A percentile compares a stretch with the other conserved stretches of the same genome.
These are phyloP conservation scores for Zeugodacus cucurbitae DNA, from an alignment of 1,140 invertebrate species.

Conservation along the genomic window DNA sequence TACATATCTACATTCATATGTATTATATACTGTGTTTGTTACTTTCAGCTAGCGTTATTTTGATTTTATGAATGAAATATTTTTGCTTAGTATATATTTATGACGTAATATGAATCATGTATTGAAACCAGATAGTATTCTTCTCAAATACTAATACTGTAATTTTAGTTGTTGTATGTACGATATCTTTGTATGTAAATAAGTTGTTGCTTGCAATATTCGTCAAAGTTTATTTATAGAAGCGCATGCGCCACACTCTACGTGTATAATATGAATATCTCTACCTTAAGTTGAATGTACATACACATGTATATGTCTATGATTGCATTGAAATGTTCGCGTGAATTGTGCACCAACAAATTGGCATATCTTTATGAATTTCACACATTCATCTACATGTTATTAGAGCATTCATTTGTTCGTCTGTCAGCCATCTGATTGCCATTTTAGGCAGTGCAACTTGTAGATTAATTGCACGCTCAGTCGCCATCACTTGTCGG, in stretches of 20 bases:
- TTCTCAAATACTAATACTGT: too few species aligned
- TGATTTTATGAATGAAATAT: conserved; percentile 4
- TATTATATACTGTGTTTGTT: too few species aligned
- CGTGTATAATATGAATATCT: too few species aligned
- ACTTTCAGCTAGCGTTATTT: background rate
- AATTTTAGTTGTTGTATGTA: too few species aligned
- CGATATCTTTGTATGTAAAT: too few species aligned
- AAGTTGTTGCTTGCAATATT: too few species aligned
- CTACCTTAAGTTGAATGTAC: too few species aligned
- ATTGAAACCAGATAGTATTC: too few species aligned
- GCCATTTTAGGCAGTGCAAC: background rate
- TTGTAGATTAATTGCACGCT: conserved; percentile 29
- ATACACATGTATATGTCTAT: too few species aligned
- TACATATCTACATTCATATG: background rate
- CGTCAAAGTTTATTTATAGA: too few species aligned
- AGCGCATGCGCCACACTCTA: too few species aligned
- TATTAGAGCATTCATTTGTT: background rate
- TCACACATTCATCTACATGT: background rate
- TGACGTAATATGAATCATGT: too few species aligned
- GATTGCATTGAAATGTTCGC: background rate
- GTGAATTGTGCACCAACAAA: background rate
- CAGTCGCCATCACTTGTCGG: background rate
- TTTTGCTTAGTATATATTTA: background rate
- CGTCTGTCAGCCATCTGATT: background rate
- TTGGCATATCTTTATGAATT: conserved; percentile 3